A percentile compares a stretch with the other conserved stretches of the same genome.
These are phyloP conservation scores for Bombus turneri DNA, from an alignment of 1,140 invertebrate species.

Conservation along the genomic window DNA sequence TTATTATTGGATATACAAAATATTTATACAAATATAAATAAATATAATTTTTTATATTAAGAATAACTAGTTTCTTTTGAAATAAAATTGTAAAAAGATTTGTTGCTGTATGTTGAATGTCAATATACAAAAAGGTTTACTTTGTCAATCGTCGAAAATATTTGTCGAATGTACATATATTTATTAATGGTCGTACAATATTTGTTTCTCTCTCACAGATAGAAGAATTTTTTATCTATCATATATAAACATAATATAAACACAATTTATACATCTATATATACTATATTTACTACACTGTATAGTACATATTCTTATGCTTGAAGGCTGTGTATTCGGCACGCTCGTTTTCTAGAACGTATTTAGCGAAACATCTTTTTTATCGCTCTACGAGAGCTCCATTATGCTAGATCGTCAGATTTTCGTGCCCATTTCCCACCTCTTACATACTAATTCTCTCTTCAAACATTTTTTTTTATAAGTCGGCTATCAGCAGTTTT, in stretches of 20 bases:
- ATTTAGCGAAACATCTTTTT: conserved; percentile 14
- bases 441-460: conserved; percentile 8
- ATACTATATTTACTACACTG: background rate
- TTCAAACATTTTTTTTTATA: background rate
- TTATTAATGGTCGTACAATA: no score
- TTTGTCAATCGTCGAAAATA: background rate
- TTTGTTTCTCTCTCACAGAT: no score
- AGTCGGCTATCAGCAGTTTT: background rate
- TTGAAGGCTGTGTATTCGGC: background rate
- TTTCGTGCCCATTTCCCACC: conserved; percentile 12
- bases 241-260: background rate
- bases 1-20: no score
- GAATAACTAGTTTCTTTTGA: background rate
- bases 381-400: background rate
- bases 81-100: background rate
- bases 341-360: conserved; percentile 1
- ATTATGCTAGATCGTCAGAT: conserved; percentile 8
- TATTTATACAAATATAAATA: no score
- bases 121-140: background rate
- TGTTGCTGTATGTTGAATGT: background rate
- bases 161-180: background rate
- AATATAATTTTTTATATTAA: no score
- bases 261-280: background rate
- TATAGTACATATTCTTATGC: background rate
- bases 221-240: no score